Evolutionary conservation across 2,113 vertebrate species (phyloP), one percentile per base, ranked within the genome.

Genomic region (Saguinus midas): DNA sequence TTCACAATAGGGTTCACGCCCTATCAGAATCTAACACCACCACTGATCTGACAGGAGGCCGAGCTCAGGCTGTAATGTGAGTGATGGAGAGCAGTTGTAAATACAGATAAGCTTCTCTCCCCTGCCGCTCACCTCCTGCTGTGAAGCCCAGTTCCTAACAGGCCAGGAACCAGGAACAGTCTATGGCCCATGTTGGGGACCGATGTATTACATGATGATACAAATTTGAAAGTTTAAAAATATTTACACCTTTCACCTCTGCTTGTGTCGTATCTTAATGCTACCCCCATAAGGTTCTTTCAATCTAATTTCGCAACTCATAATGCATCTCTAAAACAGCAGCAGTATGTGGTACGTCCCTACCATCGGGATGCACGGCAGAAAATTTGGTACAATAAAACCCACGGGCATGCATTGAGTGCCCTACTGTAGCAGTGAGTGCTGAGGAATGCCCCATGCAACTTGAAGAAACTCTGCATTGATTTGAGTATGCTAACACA

Each of bases 401-500:
- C 87, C 83, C 85, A 72, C 0, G 2, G 87, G 96, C 93, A 79
- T 61, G 40, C 95, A 78, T 89, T 78, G 88, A 48, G 21, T 43
- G 88, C 29, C 68, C 70, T 45, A 25, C 14, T 1, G 25, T 3
- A 40, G 90, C 75, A 72, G 90, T 66, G 61, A 75, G 85, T 81
- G 90, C 95, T 50, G 4, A 90, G 95, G 94, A 95, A 87, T 45
- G 72, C 80, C 97, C 87, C 58, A 43, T 73, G 97, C 97, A 98
- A 98, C 98, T 98, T 98, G 97, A 98, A 97, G 97, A 97, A 98
- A 96, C 87, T 90, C 96, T 98, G 98, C 97, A 98, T 98, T 98
- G 98, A 99, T 98, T 98, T 98, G 98, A 97, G 96, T 96, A 97
- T 97, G 98, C 98, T 98, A 97, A 95, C 97, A 97, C 97, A 98